These are phyloP conservation scores for Venustoraphidia nigricollis DNA, from an alignment of 2,888 invertebrate species.

Conservation along the genomic window DNA sequence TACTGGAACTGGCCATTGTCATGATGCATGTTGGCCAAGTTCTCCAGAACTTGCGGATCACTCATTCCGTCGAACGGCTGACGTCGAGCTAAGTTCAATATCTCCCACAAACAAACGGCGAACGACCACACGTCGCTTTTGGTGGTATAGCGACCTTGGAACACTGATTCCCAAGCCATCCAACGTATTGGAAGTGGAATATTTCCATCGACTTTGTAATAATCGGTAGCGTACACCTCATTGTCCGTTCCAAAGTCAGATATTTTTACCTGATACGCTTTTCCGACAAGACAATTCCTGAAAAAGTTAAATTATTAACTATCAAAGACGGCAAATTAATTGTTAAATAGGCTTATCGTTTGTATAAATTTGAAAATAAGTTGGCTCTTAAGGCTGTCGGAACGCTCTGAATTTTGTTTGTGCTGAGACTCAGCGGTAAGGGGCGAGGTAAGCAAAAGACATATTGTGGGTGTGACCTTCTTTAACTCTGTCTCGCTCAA, in stretches of 20 bases:
- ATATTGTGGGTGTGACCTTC: too few species aligned
- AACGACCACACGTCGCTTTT: conserved; percentile 88
- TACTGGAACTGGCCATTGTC: conserved; percentile 42
- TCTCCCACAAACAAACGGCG: conserved; percentile 77
- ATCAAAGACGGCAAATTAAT: not conserved
- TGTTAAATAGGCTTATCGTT: not conserved
- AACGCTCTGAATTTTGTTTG: too few species aligned
- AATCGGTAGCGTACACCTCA: conserved; percentile 63
- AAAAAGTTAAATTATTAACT: conserved; percentile 12
- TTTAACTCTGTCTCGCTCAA: too few species aligned
- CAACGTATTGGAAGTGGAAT: conserved; percentile 72
- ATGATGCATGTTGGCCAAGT: conserved; percentile 54
- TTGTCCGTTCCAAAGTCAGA: conserved; percentile 77
- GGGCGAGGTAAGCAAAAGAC: too few species aligned
- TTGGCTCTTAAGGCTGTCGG: too few species aligned
- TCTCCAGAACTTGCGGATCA: conserved; percentile 68
- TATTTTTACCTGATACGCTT: conserved; percentile 66
- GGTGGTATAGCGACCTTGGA: conserved; percentile 69
- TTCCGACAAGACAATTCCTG: conserved; percentile 75
- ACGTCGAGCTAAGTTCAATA: conserved; percentile 60
- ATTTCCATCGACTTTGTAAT: conserved; percentile 65
- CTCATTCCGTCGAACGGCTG: conserved; percentile 61
- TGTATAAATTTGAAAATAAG: not conserved
- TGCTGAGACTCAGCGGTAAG: too few species aligned
- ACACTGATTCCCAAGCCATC: conserved; percentile 81